These are phyloP conservation scores for Conops quadrifasciatus DNA, from an alignment of 2,888 invertebrate genomes.

Conservation along the genomic window DNA sequence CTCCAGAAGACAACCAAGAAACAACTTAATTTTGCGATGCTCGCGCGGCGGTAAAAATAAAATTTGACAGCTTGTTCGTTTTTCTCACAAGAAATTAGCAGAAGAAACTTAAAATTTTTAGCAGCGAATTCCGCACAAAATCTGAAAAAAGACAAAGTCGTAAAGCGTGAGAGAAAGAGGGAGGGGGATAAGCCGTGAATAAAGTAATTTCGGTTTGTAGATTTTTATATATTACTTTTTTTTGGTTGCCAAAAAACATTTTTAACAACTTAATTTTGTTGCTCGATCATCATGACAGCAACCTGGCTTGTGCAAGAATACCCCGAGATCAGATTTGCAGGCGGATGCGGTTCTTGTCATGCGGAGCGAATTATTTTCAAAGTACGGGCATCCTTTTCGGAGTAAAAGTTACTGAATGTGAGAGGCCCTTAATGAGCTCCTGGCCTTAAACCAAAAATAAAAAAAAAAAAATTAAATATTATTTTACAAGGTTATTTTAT, in stretches of 20 bases:
- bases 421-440: too few relatives aligned
- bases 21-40: conserved; percentile 30
- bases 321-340: neutral
- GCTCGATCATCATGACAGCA: conserved; percentile 8
- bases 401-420: too few relatives aligned
- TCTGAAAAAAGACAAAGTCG: too few relatives aligned
- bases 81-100: conserved; percentile 34
- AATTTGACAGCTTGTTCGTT: conserved; percentile 18
- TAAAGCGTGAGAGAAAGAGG: too few relatives aligned
- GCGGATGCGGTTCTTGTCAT: too few relatives aligned
- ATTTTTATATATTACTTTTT: neutral
- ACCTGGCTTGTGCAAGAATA: neutral
- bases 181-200: too few relatives aligned
- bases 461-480: too few relatives aligned
- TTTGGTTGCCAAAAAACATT: conserved; percentile 9
- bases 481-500: too few relatives aligned
- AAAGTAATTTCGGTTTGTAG: neutral
- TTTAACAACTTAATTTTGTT: conserved; percentile 27
- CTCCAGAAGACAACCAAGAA: conserved; percentile 10
- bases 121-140: neutral
- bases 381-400: too few relatives aligned
- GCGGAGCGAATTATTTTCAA: too few relatives aligned
- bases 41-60: conserved; percentile 5
- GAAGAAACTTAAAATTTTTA: conserved; percentile 13
- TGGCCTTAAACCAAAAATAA: too few relatives aligned